Conservation (phyloP, 53 echinoderm and acorn worm species). For the Apostichopus leukothele region DNA sequence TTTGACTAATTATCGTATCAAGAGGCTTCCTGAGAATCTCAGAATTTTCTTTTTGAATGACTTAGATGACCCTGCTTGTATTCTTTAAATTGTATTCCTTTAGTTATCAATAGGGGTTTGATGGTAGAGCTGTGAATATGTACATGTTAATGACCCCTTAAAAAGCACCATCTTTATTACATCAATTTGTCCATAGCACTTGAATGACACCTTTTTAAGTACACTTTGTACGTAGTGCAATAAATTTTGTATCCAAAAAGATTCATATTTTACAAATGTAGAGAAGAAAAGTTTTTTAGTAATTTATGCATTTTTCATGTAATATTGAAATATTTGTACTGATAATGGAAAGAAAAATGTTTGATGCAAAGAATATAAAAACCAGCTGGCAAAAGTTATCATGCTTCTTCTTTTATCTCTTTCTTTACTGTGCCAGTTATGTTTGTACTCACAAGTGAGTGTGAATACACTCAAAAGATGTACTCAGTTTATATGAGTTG, state of each 20-base stretch:
- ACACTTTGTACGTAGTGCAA: slow-evolving; percentile 38
- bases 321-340: slow-evolving; percentile 46
- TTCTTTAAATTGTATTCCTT: background rate
- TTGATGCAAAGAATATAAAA: slow-evolving; percentile 28
- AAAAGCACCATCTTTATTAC: background rate
- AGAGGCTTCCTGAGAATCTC: no score
- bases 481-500: no score
- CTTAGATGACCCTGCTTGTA: no score
- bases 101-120: background rate
- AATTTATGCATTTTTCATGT: slow-evolving; percentile 46
- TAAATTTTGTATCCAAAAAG: slow-evolving; percentile 45
- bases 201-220: slow-evolving; percentile 4
- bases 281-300: slow-evolving; percentile 27
- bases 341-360: slow-evolving; percentile 33
- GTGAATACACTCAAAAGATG: no score
- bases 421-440: background rate
- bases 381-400: slow-evolving; percentile 1
- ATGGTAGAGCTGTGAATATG: background rate
- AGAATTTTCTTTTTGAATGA: no score
- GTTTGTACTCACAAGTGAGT: no score
- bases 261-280: slow-evolving; percentile 45
- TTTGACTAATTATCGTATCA: no score
- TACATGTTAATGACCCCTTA: background rate
- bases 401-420: background rate
- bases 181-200: background rate